phyloP scores from a whole-genome alignment of 2,888 invertebrate genomes.

The Ectropis crepuscularia region DNA sequence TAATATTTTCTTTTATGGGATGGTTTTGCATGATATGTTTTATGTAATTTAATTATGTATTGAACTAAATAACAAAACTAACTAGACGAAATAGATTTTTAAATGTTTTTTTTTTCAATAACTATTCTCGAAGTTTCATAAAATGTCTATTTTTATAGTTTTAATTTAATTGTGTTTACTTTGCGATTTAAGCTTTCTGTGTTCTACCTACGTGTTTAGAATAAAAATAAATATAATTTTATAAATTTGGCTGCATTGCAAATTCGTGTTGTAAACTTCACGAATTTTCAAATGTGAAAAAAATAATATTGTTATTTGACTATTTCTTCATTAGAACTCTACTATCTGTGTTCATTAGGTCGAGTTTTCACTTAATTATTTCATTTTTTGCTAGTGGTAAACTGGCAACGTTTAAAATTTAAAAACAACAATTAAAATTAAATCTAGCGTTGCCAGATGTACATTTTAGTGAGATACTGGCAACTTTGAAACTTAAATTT shows the following conservation, averaged over 20 bases:
- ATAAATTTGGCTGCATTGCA: conserved; percentile 3
- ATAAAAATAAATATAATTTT: conserved; percentile 2
- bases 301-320: conserved; percentile 7
- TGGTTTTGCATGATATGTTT: conserved; percentile 25
- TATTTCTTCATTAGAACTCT: conserved; percentile 25
- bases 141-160: conserved; percentile 13
- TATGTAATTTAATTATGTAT: conserved; percentile 1
- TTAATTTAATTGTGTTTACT: conserved; percentile 39
- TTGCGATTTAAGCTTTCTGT: conserved; percentile 43
- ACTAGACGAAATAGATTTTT: conserved; percentile 14
- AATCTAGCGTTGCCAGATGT: too few relatives aligned
- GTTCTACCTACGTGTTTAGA: conserved; percentile 30
- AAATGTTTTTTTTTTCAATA: conserved; percentile 6
- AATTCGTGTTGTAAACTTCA: conserved; percentile 14
- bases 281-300: conserved; percentile 17
- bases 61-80: conserved; percentile 5
- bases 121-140: conserved; percentile 7
- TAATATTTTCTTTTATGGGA: conserved; percentile 8
- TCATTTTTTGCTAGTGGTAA: background rate
- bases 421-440: too few relatives aligned
- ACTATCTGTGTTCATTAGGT: conserved; percentile 17
- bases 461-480: background rate
- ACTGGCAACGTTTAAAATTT: too few relatives aligned
- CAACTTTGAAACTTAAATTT: too few relatives aligned
- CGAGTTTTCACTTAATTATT: conserved; percentile 16